phyloP scores from a whole-genome alignment of 2,888 invertebrate species.

The Andrena flavipes region DNA sequence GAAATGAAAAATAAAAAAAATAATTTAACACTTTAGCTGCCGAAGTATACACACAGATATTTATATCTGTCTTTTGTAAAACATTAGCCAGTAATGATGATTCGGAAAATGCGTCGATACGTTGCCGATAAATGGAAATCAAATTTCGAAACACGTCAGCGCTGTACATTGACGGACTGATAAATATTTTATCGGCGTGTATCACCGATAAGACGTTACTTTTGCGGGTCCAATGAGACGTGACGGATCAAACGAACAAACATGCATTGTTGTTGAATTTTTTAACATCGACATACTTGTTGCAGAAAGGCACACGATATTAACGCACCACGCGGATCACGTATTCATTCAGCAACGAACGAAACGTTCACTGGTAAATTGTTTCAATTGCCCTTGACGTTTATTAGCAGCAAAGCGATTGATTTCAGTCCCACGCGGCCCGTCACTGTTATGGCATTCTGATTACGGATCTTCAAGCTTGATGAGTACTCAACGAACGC shows the following conservation, averaged over 20 bases:
- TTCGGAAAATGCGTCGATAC: neutral
- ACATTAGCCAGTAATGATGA: too few species aligned
- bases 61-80: neutral
- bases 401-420: neutral
- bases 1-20: neutral
- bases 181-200: neutral
- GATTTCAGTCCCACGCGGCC: neutral
- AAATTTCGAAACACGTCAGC: neutral
- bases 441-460: neutral
- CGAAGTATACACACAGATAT: neutral
- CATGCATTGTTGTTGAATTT: slow-evolving; percentile 1
- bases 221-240: neutral
- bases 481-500: neutral
- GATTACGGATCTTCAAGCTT: neutral
- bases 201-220: neutral
- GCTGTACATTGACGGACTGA: neutral
- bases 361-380: neutral
- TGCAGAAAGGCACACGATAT: neutral
- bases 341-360: slow-evolving; percentile 4
- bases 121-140: neutral
- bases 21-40: neutral
- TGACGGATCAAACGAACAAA: neutral
- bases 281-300: slow-evolving; percentile 21
- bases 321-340: neutral
- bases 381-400: neutral